phyloP scores from a whole-genome alignment of 2,113 vertebrate genomes.

The Equus quagga region DNA sequence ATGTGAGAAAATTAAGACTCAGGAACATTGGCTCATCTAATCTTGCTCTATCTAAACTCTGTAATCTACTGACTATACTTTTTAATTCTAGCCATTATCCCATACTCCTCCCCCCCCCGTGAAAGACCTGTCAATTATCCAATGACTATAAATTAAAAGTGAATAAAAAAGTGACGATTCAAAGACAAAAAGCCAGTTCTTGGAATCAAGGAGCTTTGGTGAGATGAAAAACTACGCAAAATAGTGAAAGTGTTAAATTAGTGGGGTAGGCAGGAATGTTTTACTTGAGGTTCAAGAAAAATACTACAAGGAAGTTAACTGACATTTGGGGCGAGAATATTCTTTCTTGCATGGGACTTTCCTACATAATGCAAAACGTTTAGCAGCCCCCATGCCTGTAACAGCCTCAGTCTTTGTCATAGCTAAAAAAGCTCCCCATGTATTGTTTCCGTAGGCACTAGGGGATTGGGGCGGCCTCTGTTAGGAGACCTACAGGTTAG shows the following conservation, averaged over 20 bases:
- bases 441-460: neutral
- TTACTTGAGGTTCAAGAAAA: neutral
- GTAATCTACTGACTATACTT: neutral
- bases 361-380: neutral
- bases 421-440: neutral
- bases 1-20: neutral
- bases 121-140: neutral
- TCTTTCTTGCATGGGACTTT: neutral
- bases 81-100: neutral
- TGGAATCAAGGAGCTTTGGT: neutral
- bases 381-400: neutral
- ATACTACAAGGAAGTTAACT: neutral
- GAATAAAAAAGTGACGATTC: neutral
- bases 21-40: neutral
- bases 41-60: neutral
- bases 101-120: neutral
- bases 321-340: neutral
- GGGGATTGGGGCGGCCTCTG: neutral
- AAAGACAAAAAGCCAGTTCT: neutral
- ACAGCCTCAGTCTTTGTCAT: neutral
- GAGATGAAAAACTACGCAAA: neutral
- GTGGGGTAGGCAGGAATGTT: neutral
- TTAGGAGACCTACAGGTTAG: neutral
- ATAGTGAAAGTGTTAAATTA: neutral
- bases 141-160: constrained; percentile 21